Base-by-base conservation (phyloP, 2,888 invertebrate genomes). In the Panorpa germanica region DNA sequence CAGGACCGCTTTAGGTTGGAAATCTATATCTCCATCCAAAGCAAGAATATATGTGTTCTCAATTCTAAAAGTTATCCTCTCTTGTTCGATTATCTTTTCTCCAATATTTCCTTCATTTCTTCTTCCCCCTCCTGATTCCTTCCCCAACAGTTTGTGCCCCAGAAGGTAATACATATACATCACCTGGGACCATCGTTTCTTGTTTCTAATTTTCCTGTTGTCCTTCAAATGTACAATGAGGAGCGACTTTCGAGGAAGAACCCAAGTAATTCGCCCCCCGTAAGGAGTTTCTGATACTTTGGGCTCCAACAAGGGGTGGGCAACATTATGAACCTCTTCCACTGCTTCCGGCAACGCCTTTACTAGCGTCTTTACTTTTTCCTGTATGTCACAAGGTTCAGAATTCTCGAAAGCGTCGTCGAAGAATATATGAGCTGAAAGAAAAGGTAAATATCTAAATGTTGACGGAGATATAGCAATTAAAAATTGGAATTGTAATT, bases 111-210 rank as follows among this genome's bases (percentile, higher is more conserved):
- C n/a, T n/a, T n/a, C n/a, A n/a, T n/a, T n/a, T n/a, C n/a, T 74
- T 8, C 55, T 47, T 3, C 43, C 42, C 1, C 74, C 70, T 24
- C 69, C 61, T 4, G 60, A 51, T 39, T 66, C 66, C 42, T 65
- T 69, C 36, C 69, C 66, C 70, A 77, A 77, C 28, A 81, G 63
- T 35, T 72, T 70, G 47, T 75, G 73, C 0, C 86, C 86, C 20
- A 88, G 60, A 39, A 88, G 60, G 46, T 85, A 88, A 53, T 86
- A 88, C 86, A 88, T 86, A 53, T 88, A 88, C 86, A 88, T 88
- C 8, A 77, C 77, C 65, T 90, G 90, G 28, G 86, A 86, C 90
- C 90, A 91, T 35, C 91, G 65, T 50, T 91, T 91, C 47, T 81
- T 76, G 44, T 83, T 75, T 20, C 90, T 63, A 30, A 91, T 88